Evolutionary conservation across 2,113 vertebrate genomes (phyloP).

Genomic region (Coptodon rendalli): DNA sequence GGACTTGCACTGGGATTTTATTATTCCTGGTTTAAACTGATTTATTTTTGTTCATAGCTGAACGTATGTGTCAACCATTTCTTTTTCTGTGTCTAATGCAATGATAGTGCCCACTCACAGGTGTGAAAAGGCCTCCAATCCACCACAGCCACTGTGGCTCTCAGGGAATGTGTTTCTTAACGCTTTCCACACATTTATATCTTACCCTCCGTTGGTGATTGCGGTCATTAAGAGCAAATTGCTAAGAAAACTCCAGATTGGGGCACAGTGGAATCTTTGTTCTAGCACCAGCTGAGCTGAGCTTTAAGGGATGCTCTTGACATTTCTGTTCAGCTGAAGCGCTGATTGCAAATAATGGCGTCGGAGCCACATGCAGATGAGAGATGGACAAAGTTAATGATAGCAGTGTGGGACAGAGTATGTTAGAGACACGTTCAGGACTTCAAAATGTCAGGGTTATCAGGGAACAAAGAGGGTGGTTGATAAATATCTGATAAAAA

Average conservation of each 20-base stretch:
- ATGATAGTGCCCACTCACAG: neutral
- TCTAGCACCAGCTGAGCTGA: conserved; percentile 4
- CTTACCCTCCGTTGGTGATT: neutral
- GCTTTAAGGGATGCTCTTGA: conserved; percentile 32
- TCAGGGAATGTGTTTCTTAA: neutral
- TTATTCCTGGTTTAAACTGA: neutral
- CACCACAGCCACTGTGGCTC: neutral
- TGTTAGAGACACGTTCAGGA: neutral
- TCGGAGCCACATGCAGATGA: neutral
- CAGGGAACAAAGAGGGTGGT: neutral
- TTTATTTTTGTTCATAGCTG: neutral
- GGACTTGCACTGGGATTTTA: neutral
- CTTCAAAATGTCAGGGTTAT: conserved; percentile 19
- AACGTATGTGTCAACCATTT: neutral
- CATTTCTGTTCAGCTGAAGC: conserved; percentile 36
- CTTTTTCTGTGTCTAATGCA: neutral
- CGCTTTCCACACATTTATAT: neutral
- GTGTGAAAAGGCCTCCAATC: neutral
- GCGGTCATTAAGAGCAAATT: conserved; percentile 15
- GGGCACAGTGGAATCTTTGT: neutral
- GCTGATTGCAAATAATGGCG: conserved; percentile 33
- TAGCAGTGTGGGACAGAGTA: neutral
- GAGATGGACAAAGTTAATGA: conserved; percentile 28
- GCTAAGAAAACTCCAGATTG: neutral
- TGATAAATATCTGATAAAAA: conserved; percentile 10